Conservation (phyloP, 2,888 invertebrate species). For the Agrotis clavis region DNA sequence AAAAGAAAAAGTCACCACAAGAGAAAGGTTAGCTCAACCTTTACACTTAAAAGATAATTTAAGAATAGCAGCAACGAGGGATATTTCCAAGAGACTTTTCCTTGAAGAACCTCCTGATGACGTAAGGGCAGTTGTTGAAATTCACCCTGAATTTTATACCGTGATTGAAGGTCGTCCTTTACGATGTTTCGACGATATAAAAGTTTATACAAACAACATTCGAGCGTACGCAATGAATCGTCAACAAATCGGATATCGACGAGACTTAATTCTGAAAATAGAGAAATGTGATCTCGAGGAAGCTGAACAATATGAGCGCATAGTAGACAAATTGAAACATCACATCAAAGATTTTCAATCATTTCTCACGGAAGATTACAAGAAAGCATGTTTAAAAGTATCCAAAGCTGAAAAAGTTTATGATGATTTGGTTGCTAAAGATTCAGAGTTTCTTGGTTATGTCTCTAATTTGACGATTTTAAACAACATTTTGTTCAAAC, state of each 20-base stretch:
- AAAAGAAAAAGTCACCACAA: constrained; percentile 78
- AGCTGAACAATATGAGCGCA: constrained; percentile 75
- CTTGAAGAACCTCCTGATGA: constrained; percentile 90
- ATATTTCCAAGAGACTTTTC: constrained; percentile 91
- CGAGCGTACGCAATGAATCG: constrained; percentile 88
- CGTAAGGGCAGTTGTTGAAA: constrained; percentile 92
- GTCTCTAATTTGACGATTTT: constrained; percentile 80
- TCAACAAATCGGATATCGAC: constrained; percentile 87
- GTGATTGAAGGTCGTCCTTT: constrained; percentile 92
- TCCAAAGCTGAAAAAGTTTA: constrained; percentile 80
- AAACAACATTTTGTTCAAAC: constrained; percentile 85
- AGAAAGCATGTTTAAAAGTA: constrained; percentile 82
- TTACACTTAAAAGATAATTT: constrained; percentile 84
- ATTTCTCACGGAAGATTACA: constrained; percentile 88
- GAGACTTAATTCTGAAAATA: constrained; percentile 84
- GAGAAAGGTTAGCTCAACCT: constrained; percentile 77
- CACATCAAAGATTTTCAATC: constrained; percentile 86
- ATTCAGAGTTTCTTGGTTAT: constrained; percentile 81
- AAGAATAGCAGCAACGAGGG: constrained; percentile 85
- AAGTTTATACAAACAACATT: constrained; percentile 91
- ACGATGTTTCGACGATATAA: constrained; percentile 90
- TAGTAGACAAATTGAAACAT: constrained; percentile 78
- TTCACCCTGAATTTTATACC: constrained; percentile 93
- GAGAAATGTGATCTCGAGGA: constrained; percentile 81
- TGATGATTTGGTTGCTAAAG: constrained; percentile 78